Percentiles rank a stretch among this genome's conserved stretches.
These are phyloP conservation scores for Eupithecia dodoneata DNA, from an alignment of 2,888 invertebrate species.

Conservation along the genomic window DNA sequence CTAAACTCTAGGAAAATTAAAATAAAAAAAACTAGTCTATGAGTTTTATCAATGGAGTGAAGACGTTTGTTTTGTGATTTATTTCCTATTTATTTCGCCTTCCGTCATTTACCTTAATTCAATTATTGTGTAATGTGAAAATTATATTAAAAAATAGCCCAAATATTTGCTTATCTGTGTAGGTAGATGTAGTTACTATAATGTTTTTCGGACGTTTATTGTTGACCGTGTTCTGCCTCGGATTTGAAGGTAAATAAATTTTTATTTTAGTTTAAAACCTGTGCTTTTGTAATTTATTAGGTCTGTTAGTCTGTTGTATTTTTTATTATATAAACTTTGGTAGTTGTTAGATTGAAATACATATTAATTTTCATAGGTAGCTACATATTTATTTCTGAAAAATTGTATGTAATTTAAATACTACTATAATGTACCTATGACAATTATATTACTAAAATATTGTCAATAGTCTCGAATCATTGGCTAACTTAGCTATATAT, in stretches of 20 bases:
- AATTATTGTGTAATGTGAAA: slow-evolving; percentile 73
- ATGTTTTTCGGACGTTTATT: slow-evolving; percentile 79
- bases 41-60: slow-evolving; percentile 72
- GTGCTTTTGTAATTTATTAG: not conserved
- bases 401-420: too few relatives aligned
- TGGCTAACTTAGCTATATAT: too few relatives aligned
- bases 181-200: slow-evolving; percentile 77
- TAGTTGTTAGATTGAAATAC: too few relatives aligned
- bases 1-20: slow-evolving; percentile 17
- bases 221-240: slow-evolving; percentile 77
- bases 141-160: slow-evolving; percentile 68
- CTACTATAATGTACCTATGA: too few relatives aligned
- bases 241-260: slow-evolving; percentile 75
- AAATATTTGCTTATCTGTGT: slow-evolving; percentile 66
- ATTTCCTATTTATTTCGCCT: slow-evolving; percentile 76
- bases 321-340: too few relatives aligned
- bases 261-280: slow-evolving; percentile 20
- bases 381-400: too few relatives aligned
- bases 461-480: too few relatives aligned
- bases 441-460: too few relatives aligned
- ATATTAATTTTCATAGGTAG: too few relatives aligned
- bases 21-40: slow-evolving; percentile 68
- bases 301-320: too few relatives aligned
- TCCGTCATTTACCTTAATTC: slow-evolving; percentile 66
- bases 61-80: slow-evolving; percentile 78